Percentiles rank a stretch among this genome's conserved stretches.
Conservation (phyloP, 1,140 invertebrate species). For the Pseudobourletiella spinata region DNA sequence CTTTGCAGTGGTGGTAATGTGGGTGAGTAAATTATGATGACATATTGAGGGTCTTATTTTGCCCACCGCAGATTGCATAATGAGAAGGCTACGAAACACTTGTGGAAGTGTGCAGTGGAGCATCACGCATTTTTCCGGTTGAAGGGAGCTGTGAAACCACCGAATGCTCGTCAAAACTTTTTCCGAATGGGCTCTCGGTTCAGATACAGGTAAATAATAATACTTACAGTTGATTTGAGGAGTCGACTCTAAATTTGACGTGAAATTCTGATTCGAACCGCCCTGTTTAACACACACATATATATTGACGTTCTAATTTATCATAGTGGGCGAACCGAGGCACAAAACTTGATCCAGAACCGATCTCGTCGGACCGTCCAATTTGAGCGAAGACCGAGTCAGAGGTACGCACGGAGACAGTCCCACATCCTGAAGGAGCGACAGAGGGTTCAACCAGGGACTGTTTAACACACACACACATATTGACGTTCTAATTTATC, state of each 20-base stretch:
- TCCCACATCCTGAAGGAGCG: constrained; percentile 63
- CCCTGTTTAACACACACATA: no score
- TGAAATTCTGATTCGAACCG: no score
- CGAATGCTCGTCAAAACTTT: constrained; percentile 84
- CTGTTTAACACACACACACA: no score
- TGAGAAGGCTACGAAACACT: constrained; percentile 96
- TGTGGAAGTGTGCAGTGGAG: constrained; percentile 99
- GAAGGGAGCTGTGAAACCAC: constrained; percentile 78
- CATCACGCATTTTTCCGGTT: constrained; percentile 98
- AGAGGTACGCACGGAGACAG: constrained; percentile 83
- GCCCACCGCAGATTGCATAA: constrained; percentile 74
- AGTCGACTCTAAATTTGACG: no score
- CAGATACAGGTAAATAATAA: constrained; percentile 76
- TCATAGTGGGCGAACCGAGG: constrained; percentile 75
- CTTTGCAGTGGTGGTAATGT: no score
- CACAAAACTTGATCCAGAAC: constrained; percentile 85
- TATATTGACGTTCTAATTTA: no score
- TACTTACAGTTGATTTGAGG: no score
- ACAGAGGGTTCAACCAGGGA: constrained; percentile 51
- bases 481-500: no score
- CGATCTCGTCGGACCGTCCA: constrained; percentile 80
- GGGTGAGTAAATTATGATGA: no score
- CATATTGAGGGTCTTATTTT: no score
- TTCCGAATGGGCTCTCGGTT: constrained; percentile 95
- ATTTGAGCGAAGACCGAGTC: constrained; percentile 91